Base-by-base conservation (phyloP, 2,888 invertebrate genomes). In the Sphinx pinastri region DNA sequence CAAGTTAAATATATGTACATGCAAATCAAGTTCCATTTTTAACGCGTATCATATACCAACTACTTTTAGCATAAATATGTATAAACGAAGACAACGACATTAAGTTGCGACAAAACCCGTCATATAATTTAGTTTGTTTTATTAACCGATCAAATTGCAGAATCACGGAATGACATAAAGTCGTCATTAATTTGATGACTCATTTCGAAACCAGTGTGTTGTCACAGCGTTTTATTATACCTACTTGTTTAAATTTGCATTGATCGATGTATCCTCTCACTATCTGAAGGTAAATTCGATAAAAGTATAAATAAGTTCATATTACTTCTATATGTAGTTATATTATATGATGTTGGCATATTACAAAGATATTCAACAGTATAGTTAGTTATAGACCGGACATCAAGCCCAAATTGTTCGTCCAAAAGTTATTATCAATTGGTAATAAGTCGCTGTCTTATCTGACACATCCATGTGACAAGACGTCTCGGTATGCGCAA, bases 111-210 rank as follows among this genome's bases (percentile, higher is more conserved):
- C 63, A 63, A 63, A 63, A 13, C 19, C 63, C 47, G 63, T 63
- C 19, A 63, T 49, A 63, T 63, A 63, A 63, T 47, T 63, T 63
- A 63, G 63, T 63, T 63, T 63, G 49, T 63, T 63, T 63, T 63
- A 63, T 63, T 63, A 49, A 63, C 47, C 63, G 63, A 63, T 63
- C 63, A 63, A 63, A 63, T 63, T 63, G 63, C 63, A 63, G 63
- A 63, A 63, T 63, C 63, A 63, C 63, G 63, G 63, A 63, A 63
- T 63, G 63, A 63, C 63, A 63, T 63, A 63, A 63, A 63, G 49
- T 12, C 47, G 63, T 63, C 63, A 63, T 63, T 63, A 63, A 49
- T 49, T 63, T 63, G 63, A 49, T 63, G 63, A 63, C 63, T 63
- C 63, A 63, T 63, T 63, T 63, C 63, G 63, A 19, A 63, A 63